Base-by-base conservation (phyloP, 2,888 invertebrate genomes). In the Cabera pusaria region DNA sequence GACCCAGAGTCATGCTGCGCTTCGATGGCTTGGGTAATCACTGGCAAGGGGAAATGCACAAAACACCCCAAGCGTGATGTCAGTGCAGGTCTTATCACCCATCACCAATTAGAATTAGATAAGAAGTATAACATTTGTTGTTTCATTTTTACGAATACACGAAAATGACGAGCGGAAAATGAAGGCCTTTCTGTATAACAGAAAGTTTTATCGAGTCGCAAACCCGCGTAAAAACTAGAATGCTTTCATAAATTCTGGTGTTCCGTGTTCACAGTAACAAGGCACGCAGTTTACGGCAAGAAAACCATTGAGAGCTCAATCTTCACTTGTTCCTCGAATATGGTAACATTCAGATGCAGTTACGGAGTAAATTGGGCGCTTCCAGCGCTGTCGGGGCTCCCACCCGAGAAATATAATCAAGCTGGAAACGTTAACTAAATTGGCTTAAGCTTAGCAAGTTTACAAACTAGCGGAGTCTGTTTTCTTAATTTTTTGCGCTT, bases 281-380 rank as follows among this genome's bases (percentile, higher is more conserved):
- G 77, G 70, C 66, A 72, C 64, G 66, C 75, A 67, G 69, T 84
- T 83, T 82, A 83, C 75, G 80, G 74, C 66, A 62, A 57, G 69
- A 56, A 56, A 64, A 63, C 73, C 72, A 69, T 78, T 80, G 70
- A 64, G 69, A 73, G 69, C 77, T 81, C 86, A 86, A 86, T 86
- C 86, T 83, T 63, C 76, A 77, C 74, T 79, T 82, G 81, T 74
- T 75, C 66, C 75, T 59, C 64, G 72, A 70, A 73, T 83, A 82
- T 76, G 78, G 75, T 77, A 77, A 71, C 82, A 81, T 86, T 81
- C 68, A 69, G 78, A 67, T 83, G 83, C 83, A 80, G 80, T 84
- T 77, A 84, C 80, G 52, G 70, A 52, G 66, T 71, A 79, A 83
- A 85, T 85, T 85, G 82, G 82, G 69, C 69, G 72, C 69, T 77